Percentiles rank a stretch among this genome's conserved stretches.
phyloP scores from a whole-genome alignment of 2,113 vertebrate genomes.

The Sorex fumeus region DNA sequence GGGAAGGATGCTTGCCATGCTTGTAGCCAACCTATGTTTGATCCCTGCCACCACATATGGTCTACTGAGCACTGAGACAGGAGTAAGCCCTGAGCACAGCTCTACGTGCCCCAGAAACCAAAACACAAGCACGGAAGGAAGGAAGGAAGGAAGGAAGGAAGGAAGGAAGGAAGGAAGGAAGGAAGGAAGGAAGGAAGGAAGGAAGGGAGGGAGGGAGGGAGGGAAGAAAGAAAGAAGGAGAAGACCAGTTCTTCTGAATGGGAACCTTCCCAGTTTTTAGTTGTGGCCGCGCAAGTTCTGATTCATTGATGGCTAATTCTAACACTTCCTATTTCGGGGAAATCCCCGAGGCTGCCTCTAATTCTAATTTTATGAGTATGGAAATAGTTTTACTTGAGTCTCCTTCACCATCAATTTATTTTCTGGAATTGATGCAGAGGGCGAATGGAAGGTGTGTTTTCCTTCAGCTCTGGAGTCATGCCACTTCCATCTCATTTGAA shows the following conservation, averaged over 20 bases:
- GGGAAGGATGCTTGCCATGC: no score
- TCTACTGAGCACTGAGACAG: no score
- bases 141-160: no score
- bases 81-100: no score
- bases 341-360: neutral
- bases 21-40: no score
- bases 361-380: neutral
- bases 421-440: neutral
- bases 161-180: no score
- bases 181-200: no score
- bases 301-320: neutral
- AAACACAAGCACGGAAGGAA: no score
- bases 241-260: neutral
- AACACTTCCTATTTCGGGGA: neutral
- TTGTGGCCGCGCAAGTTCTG: neutral
- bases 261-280: neutral
- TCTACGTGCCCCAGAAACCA: no score
- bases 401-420: neutral
- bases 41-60: no score
- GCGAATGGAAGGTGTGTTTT: neutral
- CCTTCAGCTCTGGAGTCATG: neutral
- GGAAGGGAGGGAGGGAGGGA: no score
- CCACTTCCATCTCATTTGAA: neutral
- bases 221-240: no score
- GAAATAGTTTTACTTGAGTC: neutral